Evolutionary conservation across 2,888 invertebrate species (phyloP), one percentile per base, ranked within the genome.

Genomic region (Heterodera filipjevi): DNA sequence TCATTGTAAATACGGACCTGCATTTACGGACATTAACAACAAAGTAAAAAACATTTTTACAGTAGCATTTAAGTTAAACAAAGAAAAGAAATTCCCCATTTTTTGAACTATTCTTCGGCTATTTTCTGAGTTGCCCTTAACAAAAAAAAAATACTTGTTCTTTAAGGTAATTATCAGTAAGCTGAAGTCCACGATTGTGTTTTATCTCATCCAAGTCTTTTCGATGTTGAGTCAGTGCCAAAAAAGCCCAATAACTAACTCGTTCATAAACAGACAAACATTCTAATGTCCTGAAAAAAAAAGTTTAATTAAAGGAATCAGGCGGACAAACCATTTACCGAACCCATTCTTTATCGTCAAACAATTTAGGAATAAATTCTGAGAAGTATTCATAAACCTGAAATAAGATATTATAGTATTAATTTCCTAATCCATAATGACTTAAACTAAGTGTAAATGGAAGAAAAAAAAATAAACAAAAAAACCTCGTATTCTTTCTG

Each of bases 361-460:
- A 78, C 16, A 27, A 32, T 30, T 39, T 72, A 22, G 84, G 84
- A 0, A 82, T 81, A 64, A 73, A 77, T n/a, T 80, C 79, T 35
- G 79, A 83, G 81, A 86, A 80, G 71, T 85, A 86, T n/a, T 79
- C 79, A 76, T 81, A 84, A 66, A 86, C 76, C 82, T 85, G 79
- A 53, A 85, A 74, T 30, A n/a, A n/a, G n/a, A n/a, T n/a, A n/a
- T n/a, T n/a, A 2, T 68, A 46, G 32, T n/a, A 46, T n/a, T 22
- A 32, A 35, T 66, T 33, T 53, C 22, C 22, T 22, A 53, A 12
- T 12, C 44, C 44, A 10, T n/a, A n/a, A n/a, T n/a, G n/a, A 44
- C 44, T 10, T 44, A 44, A 44, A 44, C 44, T 5, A 5, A 44
- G 12, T 10, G 44, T 5, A 44, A 5, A 44, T 10, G 5, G 8